Conservation (phyloP, 2,113 vertebrate genomes). For the Diadophis punctatus region DNA sequence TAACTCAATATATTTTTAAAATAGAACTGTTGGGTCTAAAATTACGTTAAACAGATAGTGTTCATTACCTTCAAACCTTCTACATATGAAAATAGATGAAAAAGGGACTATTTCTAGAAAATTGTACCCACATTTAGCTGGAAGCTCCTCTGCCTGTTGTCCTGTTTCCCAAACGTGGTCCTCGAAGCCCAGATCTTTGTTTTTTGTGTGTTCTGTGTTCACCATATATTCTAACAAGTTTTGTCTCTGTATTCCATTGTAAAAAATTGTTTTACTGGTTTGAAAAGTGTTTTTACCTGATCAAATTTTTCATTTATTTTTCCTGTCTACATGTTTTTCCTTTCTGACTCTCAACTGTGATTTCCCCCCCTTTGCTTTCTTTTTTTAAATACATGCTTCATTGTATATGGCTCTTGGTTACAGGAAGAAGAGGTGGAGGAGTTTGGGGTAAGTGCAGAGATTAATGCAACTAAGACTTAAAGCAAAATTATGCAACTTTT, state of each 20-base stretch:
- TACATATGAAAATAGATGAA: neutral
- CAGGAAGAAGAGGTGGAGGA: conserved; percentile 99
- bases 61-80: neutral
- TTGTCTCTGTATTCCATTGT: conserved; percentile 50
- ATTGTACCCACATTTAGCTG: neutral
- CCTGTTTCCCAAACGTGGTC: conserved; percentile 31
- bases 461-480: conserved; percentile 68
- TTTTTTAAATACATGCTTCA: conserved; percentile 87
- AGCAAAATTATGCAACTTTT: conserved; percentile 67
- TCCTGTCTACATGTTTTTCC: conserved; percentile 70
- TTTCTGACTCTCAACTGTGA: conserved; percentile 73
- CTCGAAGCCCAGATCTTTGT: neutral
- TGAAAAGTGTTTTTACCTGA: conserved; percentile 59
- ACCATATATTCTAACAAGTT: conserved; percentile 36
- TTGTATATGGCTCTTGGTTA: conserved; percentile 95
- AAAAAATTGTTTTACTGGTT: conserved; percentile 61
- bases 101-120: neutral
- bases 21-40: neutral
- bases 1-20: conserved; percentile 13
- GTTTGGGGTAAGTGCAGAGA: conserved; percentile 96
- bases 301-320: conserved; percentile 67
- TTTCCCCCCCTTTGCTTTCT: conserved; percentile 81
- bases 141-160: neutral
- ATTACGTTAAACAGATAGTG: neutral
- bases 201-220: conserved; percentile 15